These are phyloP conservation scores for Seriola aureovittata DNA, from an alignment of 2,113 vertebrate species.

Conservation along the genomic window DNA sequence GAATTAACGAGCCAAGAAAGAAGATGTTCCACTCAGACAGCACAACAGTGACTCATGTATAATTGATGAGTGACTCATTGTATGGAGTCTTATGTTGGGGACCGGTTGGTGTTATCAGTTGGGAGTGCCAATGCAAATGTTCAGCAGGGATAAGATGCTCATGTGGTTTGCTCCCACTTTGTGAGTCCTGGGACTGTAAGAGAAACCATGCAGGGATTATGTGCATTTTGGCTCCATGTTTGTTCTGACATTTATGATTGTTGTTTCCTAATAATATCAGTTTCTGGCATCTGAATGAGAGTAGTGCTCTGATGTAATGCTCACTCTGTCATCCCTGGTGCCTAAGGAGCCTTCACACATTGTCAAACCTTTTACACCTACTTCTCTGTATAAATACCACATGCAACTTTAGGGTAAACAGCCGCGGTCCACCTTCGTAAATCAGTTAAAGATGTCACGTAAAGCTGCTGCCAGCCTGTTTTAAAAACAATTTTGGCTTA, in stretches of 20 bases:
- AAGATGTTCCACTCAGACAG: conserved; percentile 63
- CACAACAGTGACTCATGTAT: conserved; percentile 71
- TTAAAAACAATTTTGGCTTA: neutral
- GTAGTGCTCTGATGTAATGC: neutral
- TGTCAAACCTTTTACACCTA: neutral
- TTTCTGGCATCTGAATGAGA: neutral
- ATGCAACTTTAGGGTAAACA: neutral
- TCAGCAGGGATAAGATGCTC: conserved; percentile 6
- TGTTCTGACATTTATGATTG: neutral
- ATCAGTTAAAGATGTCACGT: neutral
- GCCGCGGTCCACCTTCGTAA: neutral
- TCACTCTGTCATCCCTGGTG: neutral
- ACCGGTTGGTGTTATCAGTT: conserved; percentile 46
- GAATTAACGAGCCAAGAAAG: conserved; percentile 66
- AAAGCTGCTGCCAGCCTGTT: neutral
- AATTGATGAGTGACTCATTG: conserved; percentile 67
- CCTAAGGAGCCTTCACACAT: neutral
- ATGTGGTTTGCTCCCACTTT: conserved; percentile 24
- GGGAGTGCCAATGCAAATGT: conserved; percentile 43
- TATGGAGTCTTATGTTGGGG: conserved; percentile 47
- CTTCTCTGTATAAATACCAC: neutral
- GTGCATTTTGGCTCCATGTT: neutral
- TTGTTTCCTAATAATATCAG: neutral
- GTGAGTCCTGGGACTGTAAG: neutral
- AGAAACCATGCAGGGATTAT: neutral